Evolutionary conservation across 2,113 vertebrate genomes (phyloP), one percentile per base, ranked within the genome.

Genomic region (Maccullochella peelii): DNA sequence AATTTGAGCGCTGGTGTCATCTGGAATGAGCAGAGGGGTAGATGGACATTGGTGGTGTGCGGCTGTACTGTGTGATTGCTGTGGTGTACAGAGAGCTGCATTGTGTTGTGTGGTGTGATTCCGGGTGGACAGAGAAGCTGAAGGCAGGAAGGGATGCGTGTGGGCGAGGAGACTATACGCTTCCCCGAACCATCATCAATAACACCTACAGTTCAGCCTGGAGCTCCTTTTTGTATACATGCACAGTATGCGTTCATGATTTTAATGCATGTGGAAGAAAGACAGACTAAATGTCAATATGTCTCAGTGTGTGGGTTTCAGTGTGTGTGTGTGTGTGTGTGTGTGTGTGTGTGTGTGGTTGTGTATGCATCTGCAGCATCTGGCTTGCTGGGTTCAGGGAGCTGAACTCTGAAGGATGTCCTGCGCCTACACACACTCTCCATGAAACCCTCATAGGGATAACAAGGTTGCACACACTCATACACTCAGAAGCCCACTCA

Each of bases 361-460:
- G 36, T 72, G 69, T 57, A 27, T 76, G 79, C 25, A 84, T 89
- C 81, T 88, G 79, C 81, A 91, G 91, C 92, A 93, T 93, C 86
- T 92, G 91, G 83, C 61, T 65, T 52, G 69, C 70, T 86, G 84
- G 69, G 79, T 86, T 92, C 88, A 92, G 86, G 77, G 74, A 92
- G 88, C 86, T 91, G 82, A 85, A 86, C 82, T 89, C 52, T 80
- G 59, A 84, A 89, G 88, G 91, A 93, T 93, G 92, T 83, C 81
- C 88, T 88, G 87, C 80, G 75, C 93, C 92, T 91, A 91, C 90
- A 84, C 91, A 88, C 66, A 33, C 84, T 73, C 72, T 81, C 62
- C 33, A 79, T 33, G 72, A 86, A 83, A 87, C 57, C 73, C 90
- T 93, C 85, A n/a, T 12, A 72, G 91, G 91, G 81, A 92, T 83